These are phyloP conservation scores for Octomys mimax DNA, from an alignment of 2,797 vertebrate species.

Conservation along the genomic window DNA sequence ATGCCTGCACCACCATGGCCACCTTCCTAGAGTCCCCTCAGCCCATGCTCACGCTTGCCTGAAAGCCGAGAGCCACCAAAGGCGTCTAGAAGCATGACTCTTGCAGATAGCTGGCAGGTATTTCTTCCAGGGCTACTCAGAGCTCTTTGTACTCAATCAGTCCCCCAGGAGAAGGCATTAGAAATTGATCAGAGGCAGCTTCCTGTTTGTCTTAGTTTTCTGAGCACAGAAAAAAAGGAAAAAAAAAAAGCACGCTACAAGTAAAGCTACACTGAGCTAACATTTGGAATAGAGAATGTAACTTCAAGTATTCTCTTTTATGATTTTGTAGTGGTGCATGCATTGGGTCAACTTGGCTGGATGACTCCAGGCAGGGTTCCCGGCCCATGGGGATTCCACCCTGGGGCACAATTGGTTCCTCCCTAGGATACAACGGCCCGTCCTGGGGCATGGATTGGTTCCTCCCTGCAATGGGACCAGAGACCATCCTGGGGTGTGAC, in stretches of 20 bases:
- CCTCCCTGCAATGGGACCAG: no score
- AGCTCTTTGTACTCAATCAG: background rate
- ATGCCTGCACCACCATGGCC: background rate
- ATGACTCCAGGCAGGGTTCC: no score
- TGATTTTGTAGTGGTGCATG: background rate
- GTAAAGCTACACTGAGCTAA: background rate
- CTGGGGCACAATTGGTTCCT: no score
- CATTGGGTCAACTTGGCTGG: no score
- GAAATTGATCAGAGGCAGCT: constrained; percentile 16
- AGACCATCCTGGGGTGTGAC: no score
- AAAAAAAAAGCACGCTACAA: background rate
- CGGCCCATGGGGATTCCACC: no score
- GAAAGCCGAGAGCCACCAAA: background rate
- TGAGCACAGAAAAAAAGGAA: background rate
- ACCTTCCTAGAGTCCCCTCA: background rate
- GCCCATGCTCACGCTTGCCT: background rate
- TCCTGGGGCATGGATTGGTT: no score
- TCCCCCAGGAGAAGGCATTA: background rate
- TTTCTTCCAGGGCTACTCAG: background rate
- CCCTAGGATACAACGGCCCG: no score
- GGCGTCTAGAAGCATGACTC: background rate
- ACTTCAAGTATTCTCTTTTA: background rate
- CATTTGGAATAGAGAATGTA: constrained; percentile 21
- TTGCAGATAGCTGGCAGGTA: background rate
- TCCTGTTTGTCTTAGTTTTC: background rate